Conservation (phyloP, 1,140 invertebrate species). For the Acromyrmex echinatior region DNA sequence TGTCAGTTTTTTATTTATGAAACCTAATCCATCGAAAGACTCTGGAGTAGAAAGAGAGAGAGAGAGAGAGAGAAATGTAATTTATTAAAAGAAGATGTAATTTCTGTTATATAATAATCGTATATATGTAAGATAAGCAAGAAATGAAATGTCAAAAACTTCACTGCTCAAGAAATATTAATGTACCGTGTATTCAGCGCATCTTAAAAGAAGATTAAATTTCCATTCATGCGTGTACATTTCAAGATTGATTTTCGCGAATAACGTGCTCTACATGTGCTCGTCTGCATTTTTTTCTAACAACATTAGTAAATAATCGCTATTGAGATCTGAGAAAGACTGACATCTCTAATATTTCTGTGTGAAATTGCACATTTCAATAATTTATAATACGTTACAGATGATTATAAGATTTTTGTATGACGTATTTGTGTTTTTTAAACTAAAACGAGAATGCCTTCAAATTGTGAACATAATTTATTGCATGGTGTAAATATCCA, state of each 20-base stretch:
- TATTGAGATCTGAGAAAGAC: conserved; percentile 10
- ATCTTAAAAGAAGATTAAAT: background rate
- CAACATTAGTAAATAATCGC: conserved; percentile 6
- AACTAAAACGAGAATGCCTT: background rate
- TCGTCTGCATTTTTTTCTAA: conserved; percentile 15
- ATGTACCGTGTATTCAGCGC: background rate
- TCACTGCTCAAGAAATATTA: background rate
- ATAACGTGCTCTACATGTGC: background rate
- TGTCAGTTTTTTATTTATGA: background rate
- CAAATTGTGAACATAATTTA: background rate
- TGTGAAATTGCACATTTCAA: background rate
- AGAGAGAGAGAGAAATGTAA: background rate
- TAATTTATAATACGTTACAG: background rate
- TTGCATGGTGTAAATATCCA: too few relatives aligned
- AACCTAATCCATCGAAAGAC: background rate
- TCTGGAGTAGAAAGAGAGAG: too few relatives aligned
- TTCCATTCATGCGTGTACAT: conserved; percentile 55
- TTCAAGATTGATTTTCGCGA: conserved; percentile 35
- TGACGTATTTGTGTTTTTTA: background rate
- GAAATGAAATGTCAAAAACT: background rate
- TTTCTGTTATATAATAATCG: background rate
- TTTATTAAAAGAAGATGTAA: background rate
- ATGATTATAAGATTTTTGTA: background rate
- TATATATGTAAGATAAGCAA: background rate
- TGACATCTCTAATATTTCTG: background rate